Conservation (phyloP, 2,888 invertebrate species). For the Crioceris asparagi region DNA sequence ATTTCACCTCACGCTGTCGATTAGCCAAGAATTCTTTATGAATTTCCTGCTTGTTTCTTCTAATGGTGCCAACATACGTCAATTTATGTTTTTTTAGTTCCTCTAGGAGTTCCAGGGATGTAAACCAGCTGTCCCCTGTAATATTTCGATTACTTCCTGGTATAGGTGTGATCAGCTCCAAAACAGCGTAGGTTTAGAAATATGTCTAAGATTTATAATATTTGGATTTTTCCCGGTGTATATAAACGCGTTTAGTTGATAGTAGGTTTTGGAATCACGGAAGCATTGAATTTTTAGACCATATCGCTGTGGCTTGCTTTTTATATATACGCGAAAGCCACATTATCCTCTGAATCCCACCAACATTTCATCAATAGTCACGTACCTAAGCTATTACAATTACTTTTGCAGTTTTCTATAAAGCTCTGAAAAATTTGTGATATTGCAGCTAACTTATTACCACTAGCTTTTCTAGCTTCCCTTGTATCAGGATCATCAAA, state of each 20-base stretch:
- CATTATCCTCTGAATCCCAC: constrained; percentile 7
- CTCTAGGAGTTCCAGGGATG: constrained; percentile 16
- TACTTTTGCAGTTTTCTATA: constrained; percentile 9
- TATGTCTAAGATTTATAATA: constrained; percentile 6
- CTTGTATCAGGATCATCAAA: constrained; percentile 13
- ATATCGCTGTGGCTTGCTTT: constrained; percentile 14
- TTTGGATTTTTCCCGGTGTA: constrained; percentile 7
- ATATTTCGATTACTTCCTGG: constrained; percentile 18
- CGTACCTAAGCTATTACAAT: constrained; percentile 8
- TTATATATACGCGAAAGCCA: constrained; percentile 15
- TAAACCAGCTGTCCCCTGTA: constrained; percentile 22
- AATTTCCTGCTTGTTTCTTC: constrained; percentile 24
- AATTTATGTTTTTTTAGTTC: constrained; percentile 13
- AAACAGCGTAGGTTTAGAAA: constrained; percentile 8
- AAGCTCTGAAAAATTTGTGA: constrained; percentile 9
- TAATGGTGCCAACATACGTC: constrained; percentile 22
- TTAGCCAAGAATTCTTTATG: constrained; percentile 22
- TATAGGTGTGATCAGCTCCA: constrained; percentile 15
- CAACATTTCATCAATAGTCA: constrained; percentile 10
- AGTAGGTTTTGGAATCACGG: constrained; percentile 8
- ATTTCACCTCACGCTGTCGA: constrained; percentile 6
- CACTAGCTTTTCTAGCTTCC: constrained; percentile 7
- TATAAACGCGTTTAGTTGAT: constrained; percentile 7
- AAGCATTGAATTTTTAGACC: constrained; percentile 13
- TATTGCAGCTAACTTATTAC: constrained; percentile 10